Base-by-base conservation (phyloP, 2,113 vertebrate genomes). In the Coturnix japonica region DNA sequence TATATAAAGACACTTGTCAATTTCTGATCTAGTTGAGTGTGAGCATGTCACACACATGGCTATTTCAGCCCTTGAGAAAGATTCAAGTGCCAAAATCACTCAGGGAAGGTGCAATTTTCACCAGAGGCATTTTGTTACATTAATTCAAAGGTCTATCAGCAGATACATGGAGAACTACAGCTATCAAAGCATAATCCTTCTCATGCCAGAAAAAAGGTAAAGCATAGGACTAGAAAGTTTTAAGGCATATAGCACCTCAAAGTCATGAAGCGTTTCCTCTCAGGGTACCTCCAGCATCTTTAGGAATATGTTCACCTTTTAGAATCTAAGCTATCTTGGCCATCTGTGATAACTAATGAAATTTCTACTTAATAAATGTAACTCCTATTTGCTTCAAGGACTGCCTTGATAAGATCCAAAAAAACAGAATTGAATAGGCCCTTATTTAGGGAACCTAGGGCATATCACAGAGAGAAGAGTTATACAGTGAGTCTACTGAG, bases 1-100 rank as follows among this genome's bases (percentile, higher is more conserved):
- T n/a, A 46, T 37, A 43, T 49, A 35, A 75, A 90, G 26, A 7
- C 44, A 73, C 75, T 65, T 88, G 13, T 43, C 26, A 5, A 13
- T 80, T 91, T 85, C 75, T 81, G 31, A 54, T 72, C 22, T 5
- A 20, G 53, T 19, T 59, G 59, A 73, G 41, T 70, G 70, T 21
- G 2, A 19, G 31, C 49, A 19, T 61, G 39, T 43, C 26, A 14
- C 2, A 1, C 2, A 5, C 2, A 0, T n/a, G 61, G n/a, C 30
- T 89, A 47, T 82, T 92, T 66, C 75, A 94, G 35, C 56, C 49
- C 12, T 56, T 53, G 33, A 70, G 87, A 89, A 89, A 7, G 7
- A 86, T 33, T 85, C 25, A 54, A 77, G 67, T 63, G 64, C 77
- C 26, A 25, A 14, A 65, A 73, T 73, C 35, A 26, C 14, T 66